These are phyloP conservation scores for Phrynocephalus guinanensis DNA, from an alignment of 2,797 vertebrate species.

Conservation along the genomic window DNA sequence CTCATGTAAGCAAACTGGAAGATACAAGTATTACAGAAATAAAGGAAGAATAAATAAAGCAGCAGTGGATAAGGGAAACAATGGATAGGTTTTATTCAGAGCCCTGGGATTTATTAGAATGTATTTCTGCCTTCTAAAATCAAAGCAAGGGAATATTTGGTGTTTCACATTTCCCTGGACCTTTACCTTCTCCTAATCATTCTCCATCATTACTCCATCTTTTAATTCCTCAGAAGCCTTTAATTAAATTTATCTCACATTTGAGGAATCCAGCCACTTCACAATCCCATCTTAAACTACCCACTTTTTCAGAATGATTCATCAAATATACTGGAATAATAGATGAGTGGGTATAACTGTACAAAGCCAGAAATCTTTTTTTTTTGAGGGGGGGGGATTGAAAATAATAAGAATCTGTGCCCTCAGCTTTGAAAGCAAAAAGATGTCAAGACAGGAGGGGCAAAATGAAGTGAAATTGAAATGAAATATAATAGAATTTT, in stretches of 20 bases:
- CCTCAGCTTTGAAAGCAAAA: not conserved
- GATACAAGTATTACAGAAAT: not conserved
- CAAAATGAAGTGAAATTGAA: not conserved
- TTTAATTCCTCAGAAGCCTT: not conserved
- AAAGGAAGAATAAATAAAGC: not conserved
- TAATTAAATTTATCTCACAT: not conserved
- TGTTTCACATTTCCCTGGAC: not conserved
- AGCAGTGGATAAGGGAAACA: not conserved
- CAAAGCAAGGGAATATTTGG: no score
- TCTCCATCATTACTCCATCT: not conserved
- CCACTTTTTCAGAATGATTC: not conserved
- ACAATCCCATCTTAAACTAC: not conserved
- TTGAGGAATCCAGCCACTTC: not conserved
- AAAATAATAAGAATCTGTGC: not conserved
- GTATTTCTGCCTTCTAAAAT: not conserved
- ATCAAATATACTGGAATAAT: not conserved
- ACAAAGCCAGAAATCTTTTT: not conserved
- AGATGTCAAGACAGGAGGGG: not conserved
- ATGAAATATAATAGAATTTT: not conserved
- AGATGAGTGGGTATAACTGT: not conserved
- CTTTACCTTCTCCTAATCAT: no score
- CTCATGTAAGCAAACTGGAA: not conserved
- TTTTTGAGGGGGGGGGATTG: not conserved
- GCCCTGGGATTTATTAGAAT: not conserved
- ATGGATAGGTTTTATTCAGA: not conserved